Percentiles rank a stretch among this genome's conserved stretches.
These are phyloP conservation scores for Lacanobia oleracea DNA, from an alignment of 2,888 invertebrate species.

Conservation along the genomic window DNA sequence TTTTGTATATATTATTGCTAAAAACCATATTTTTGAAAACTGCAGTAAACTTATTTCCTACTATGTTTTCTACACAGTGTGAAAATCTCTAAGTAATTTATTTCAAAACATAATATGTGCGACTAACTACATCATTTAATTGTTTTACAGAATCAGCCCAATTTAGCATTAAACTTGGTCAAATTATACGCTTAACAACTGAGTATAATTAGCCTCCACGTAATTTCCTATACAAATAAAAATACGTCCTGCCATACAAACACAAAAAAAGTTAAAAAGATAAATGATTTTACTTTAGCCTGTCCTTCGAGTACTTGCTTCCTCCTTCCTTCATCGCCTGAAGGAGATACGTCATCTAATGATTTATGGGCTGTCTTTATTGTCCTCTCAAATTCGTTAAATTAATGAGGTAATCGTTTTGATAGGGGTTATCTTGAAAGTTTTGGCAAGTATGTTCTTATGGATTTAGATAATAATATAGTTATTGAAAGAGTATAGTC, in stretches of 20 bases:
- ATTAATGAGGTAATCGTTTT: slow-evolving; percentile 39
- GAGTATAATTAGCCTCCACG: not conserved
- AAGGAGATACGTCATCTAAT: slow-evolving; percentile 52
- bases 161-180: not conserved
- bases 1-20: no score
- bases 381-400: slow-evolving; percentile 49
- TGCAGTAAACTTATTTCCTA: no score
- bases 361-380: slow-evolving; percentile 57
- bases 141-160: not conserved
- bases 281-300: slow-evolving; percentile 38
- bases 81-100: no score
- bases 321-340: slow-evolving; percentile 61
- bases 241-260: slow-evolving; percentile 30
- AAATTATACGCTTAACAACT: not conserved
- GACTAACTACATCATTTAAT: no score
- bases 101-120: no score
- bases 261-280: slow-evolving; percentile 21
- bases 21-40: no score
- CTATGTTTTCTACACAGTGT: no score
- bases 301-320: slow-evolving; percentile 55
- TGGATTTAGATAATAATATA: not conserved
- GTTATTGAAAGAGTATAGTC: not conserved
- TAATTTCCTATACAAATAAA: slow-evolving; percentile 26
- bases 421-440: not conserved
- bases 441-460: not conserved